phyloP scores from a whole-genome alignment of 2,113 vertebrate genomes.

The Trematocara nigrifrons region DNA sequence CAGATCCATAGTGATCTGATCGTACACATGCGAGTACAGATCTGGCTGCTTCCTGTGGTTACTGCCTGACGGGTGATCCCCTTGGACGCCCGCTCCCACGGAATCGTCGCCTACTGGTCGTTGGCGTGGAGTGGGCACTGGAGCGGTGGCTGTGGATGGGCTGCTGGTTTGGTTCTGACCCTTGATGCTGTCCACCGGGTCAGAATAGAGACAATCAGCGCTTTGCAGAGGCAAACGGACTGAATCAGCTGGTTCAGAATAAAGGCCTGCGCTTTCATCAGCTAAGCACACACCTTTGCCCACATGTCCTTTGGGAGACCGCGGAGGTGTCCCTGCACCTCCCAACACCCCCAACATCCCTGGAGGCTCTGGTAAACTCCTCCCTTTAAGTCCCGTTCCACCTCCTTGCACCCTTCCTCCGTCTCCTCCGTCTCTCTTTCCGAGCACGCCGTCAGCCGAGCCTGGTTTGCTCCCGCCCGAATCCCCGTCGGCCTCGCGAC shows the following conservation, averaged over 20 bases:
- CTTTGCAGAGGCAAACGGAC: slow-evolving; percentile 65
- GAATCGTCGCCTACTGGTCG: slow-evolving; percentile 56
- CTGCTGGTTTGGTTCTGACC: slow-evolving; percentile 18
- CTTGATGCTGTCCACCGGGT: slow-evolving; percentile 84
- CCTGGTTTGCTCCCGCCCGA: slow-evolving; percentile 74
- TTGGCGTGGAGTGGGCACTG: slow-evolving; percentile 44
- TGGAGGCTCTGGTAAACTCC: slow-evolving; percentile 78
- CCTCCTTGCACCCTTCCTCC: slow-evolving; percentile 27
- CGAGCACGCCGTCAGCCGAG: slow-evolving; percentile 66
- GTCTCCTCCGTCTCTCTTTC: slow-evolving; percentile 65
- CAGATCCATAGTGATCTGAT: slow-evolving; percentile 70
- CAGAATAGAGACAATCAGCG: slow-evolving; percentile 81
- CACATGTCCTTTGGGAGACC: slow-evolving; percentile 58
- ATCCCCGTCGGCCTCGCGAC: slow-evolving; percentile 68
- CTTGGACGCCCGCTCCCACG: background rate
- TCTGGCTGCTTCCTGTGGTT: slow-evolving; percentile 38
- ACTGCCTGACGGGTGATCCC: background rate
- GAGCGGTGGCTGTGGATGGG: background rate
- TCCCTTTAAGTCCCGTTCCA: slow-evolving; percentile 57
- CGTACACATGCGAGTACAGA: slow-evolving; percentile 72
- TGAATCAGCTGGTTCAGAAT: slow-evolving; percentile 88
- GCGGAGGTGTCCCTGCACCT: slow-evolving; percentile 35
- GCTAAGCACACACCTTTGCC: slow-evolving; percentile 21
- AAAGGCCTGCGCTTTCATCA: slow-evolving; percentile 68
- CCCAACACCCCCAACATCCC: slow-evolving; percentile 30